Percentiles rank a stretch among this genome's conserved stretches.
Evolutionary conservation across 1,140 invertebrate species (phyloP).

Genomic region (Neodiprion virginianus): DNA sequence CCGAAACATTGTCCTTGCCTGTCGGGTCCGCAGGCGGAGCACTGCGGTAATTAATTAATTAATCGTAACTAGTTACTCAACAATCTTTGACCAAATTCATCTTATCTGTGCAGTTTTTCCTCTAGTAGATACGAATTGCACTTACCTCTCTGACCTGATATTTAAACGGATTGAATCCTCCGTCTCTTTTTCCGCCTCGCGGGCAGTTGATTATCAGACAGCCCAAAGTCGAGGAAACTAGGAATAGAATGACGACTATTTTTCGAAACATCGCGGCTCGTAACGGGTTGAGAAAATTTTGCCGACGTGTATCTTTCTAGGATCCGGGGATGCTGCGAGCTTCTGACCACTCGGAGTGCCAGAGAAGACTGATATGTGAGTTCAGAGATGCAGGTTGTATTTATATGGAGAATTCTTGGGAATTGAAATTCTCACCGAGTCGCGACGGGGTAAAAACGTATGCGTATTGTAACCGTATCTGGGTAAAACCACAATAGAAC

Average conservation of each 20-base stretch:
- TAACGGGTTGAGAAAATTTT: neutral
- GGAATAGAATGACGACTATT: slow-evolving; percentile 29
- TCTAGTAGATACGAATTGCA: slow-evolving; percentile 8
- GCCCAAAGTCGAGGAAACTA: slow-evolving; percentile 43
- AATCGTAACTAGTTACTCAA: too few relatives aligned
- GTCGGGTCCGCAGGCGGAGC: slow-evolving; percentile 59
- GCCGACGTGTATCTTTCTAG: neutral
- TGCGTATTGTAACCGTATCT: neutral
- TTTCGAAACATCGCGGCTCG: slow-evolving; percentile 28
- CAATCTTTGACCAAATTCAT: neutral
- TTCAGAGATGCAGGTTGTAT: slow-evolving; percentile 28
- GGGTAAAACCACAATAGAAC: slow-evolving; percentile 36
- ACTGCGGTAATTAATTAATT: slow-evolving; percentile 44
- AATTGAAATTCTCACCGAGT: slow-evolving; percentile 41
- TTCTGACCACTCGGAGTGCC: neutral
- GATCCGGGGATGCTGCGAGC: neutral
- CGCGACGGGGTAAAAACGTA: slow-evolving; percentile 13
- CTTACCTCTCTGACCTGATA: slow-evolving; percentile 47
- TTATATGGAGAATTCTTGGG: slow-evolving; percentile 41
- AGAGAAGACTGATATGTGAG: neutral
- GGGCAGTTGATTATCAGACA: slow-evolving; percentile 66
- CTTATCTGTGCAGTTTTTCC: neutral
- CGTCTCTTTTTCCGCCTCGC: slow-evolving; percentile 61
- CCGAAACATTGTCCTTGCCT: slow-evolving; percentile 63
- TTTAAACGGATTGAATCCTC: slow-evolving; percentile 45